These are phyloP conservation scores for Acanthosepion lycidas DNA, from an alignment of 2,888 invertebrate species.

Conservation along the genomic window DNA sequence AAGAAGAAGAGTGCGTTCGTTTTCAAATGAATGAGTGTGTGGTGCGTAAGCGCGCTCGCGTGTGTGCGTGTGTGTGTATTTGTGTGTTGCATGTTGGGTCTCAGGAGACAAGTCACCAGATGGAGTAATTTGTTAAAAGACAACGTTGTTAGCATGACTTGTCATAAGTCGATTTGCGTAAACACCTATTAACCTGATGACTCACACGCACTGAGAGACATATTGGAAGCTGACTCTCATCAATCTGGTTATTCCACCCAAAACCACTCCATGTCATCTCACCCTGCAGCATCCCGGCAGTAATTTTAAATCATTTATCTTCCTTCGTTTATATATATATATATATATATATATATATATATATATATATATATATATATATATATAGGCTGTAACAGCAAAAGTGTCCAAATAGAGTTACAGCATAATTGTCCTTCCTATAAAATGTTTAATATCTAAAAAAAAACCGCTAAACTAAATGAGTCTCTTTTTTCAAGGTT, in stretches of 20 bases:
- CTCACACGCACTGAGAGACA: not conserved
- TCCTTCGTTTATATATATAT: too few species aligned
- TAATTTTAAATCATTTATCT: too few species aligned
- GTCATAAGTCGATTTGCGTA: slow-evolving; percentile 33
- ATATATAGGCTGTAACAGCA: too few species aligned
- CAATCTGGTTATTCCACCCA: not conserved
- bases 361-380: too few species aligned
- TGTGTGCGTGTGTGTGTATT: not conserved
- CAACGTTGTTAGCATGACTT: not conserved
- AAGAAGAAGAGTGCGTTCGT: not conserved
- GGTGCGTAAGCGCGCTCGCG: not conserved
- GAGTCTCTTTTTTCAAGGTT: too few species aligned
- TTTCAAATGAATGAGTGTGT: not conserved
- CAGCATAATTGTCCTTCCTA: too few species aligned
- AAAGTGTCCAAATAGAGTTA: too few species aligned
- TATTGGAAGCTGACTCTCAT: not conserved
- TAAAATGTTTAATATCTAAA: too few species aligned
- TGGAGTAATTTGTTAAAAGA: not conserved
- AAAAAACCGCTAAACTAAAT: too few species aligned
- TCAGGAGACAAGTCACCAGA: not conserved
- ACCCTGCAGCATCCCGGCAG: too few species aligned
- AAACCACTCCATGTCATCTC: too few species aligned
- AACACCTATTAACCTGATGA: not conserved
- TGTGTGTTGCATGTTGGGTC: not conserved
- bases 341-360: too few species aligned